Evolutionary conservation across 2,888 invertebrate species (phyloP), one percentile per base, ranked within the genome.

Genomic region (Ichneumoninae sp.): DNA sequence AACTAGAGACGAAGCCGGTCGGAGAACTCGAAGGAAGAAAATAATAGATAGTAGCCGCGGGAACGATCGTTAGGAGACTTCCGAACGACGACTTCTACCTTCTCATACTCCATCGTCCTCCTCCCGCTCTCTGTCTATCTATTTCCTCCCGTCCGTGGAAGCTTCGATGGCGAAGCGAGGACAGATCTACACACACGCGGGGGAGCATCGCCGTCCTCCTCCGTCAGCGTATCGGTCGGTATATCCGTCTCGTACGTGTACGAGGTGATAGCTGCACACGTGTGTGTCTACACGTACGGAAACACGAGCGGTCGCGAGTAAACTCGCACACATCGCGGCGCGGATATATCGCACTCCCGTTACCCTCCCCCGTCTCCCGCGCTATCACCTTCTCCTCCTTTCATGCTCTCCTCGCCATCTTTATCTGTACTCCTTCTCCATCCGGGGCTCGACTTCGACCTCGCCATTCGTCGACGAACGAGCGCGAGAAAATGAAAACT

Each of bases 21-120:
- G 36, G 65, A 81, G 73, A 83, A 79, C 47, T 71, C 65, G 70
- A 69, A 73, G 73, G 81, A 74, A 84, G 81, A 77, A 81, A 81
- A 84, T 84, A 81, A 84, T 77, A 77, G 81, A 84, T 84, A 68
- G 82, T 63, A 71, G 81, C 73, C 77, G 76, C 66, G 83, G 80
- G 83, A 70, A 69, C 73, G 81, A 80, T 84, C 83, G 83, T 84
- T 84, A 81, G 81, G 77, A 77, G 81, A 84, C 77, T 84, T 84
- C 81, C 77, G 80, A 68, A 66, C 71, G 76, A 73, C 80, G 73
- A 74, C 77, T 69, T 75, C 74, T 33, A 33, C 52, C 54, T 75
- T 76, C 68, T 54, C 60, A 33, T 54, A 44, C 44, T 69, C 54
- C 30, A 63, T 66, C 57, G n/a, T n/a, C 8, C 54, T 52, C 70